phyloP scores from a whole-genome alignment of 2,888 invertebrate species.

The Tridacna crocea region DNA sequence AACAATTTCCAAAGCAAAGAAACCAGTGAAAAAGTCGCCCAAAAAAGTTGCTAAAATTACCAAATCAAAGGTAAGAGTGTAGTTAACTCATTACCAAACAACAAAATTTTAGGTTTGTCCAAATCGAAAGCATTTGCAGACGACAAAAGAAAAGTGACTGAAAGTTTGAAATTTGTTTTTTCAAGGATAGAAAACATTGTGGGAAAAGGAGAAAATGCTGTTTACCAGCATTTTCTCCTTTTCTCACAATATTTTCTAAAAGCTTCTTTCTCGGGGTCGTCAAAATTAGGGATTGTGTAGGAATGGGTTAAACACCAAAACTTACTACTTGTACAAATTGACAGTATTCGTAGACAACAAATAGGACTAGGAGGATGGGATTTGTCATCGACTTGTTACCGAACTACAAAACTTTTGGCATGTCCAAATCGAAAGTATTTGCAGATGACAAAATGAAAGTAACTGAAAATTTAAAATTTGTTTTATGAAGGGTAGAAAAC shows the following conservation, averaged over 20 bases:
- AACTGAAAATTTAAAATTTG: no score
- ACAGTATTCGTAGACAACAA: neutral
- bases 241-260: slow-evolving; percentile 1
- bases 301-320: neutral
- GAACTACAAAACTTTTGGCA: no score
- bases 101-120: neutral
- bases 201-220: slow-evolving; percentile 9
- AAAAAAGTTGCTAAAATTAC: slow-evolving; percentile 19
- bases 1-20: slow-evolving; percentile 9
- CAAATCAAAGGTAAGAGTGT: slow-evolving; percentile 38
- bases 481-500: neutral
- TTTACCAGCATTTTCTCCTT: slow-evolving; percentile 2
- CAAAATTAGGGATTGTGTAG: no score
- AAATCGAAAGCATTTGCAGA: neutral
- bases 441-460: no score
- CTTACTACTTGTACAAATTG: neutral
- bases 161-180: no score
- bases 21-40: slow-evolving; percentile 26
- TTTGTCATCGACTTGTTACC: no score
- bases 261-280: no score
- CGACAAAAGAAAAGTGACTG: no score
- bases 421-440: no score
- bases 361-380: no score
- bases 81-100: neutral
- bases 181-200: neutral